A percentile compares a stretch with the other conserved stretches of the same genome.
These are phyloP conservation scores for Puffinus mauretanicus DNA, from an alignment of 2,113 vertebrate genomes.

Conservation along the genomic window DNA sequence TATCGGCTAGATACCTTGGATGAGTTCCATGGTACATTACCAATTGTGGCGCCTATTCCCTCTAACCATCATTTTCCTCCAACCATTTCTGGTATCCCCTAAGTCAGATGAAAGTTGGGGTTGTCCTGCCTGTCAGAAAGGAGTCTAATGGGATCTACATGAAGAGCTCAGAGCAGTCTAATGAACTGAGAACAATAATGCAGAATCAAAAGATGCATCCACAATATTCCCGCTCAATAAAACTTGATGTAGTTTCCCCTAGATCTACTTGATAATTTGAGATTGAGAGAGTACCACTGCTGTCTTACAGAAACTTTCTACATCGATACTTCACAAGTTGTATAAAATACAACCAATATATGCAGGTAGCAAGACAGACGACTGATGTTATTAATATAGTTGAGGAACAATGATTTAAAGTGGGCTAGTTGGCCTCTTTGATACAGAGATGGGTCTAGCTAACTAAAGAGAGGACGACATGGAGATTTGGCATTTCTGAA, in stretches of 20 bases:
- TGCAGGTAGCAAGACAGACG: not conserved
- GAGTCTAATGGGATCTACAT: not conserved
- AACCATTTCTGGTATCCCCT: not conserved
- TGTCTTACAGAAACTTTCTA: not conserved
- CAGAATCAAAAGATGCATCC: not conserved
- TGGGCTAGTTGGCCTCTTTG: not conserved
- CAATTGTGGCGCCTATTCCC: rapidly evolving
- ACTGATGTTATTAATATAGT: not conserved
- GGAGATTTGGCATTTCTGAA: not conserved
- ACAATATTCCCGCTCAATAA: not conserved
- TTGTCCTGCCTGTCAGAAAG: not conserved
- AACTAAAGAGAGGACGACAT: rapidly evolving
- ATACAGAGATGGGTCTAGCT: not conserved
- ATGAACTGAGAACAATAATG: not conserved
- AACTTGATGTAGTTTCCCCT: not conserved
- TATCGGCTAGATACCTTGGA: too few relatives aligned
- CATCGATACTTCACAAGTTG: not conserved
- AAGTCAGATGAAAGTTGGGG: not conserved
- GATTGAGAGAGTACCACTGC: not conserved
- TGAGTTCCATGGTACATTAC: not conserved
- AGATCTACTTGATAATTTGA: constrained; percentile 1
- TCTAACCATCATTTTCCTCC: not conserved
- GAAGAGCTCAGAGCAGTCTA: not conserved
- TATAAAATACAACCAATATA: not conserved
- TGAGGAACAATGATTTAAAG: not conserved